phyloP scores from a whole-genome alignment of 2,113 vertebrate species.

The Silurus asotus region DNA sequence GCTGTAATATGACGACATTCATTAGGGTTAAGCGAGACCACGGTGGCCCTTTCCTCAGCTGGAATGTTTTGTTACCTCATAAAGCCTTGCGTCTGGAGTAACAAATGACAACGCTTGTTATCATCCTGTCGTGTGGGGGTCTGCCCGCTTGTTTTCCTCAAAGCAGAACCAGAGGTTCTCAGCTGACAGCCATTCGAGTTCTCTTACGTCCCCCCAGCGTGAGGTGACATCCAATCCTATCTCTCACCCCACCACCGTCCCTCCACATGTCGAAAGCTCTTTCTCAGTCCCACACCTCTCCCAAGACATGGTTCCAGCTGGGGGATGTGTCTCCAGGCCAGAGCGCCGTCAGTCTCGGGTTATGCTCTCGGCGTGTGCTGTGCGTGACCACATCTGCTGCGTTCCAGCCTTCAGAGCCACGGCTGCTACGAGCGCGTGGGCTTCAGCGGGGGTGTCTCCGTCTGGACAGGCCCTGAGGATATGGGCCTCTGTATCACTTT shows the following conservation, averaged over 20 bases:
- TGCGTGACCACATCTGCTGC: conserved; percentile 24
- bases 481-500: conserved; percentile 52
- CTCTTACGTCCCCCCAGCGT: conserved; percentile 42
- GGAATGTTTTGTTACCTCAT: conserved; percentile 57
- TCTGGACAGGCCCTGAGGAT: conserved; percentile 50
- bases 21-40: conserved; percentile 42
- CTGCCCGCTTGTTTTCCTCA: conserved; percentile 23
- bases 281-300: conserved; percentile 34
- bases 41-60: conserved; percentile 35
- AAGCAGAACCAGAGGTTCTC: conserved; percentile 46
- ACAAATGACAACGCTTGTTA: conserved; percentile 59
- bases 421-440: conserved; percentile 41
- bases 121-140: conserved; percentile 41
- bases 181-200: conserved; percentile 58
- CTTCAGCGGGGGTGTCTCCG: conserved; percentile 42
- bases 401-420: conserved; percentile 15
- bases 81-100: conserved; percentile 52
- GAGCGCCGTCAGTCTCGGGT: conserved; percentile 50
- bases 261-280: conserved; percentile 16
- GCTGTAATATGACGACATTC: conserved; percentile 47
- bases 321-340: conserved; percentile 28
- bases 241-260: conserved; percentile 28
- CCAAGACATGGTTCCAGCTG: conserved; percentile 17
- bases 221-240: conserved; percentile 57
- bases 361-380: conserved; percentile 39